phyloP scores from a whole-genome alignment of 2,113 vertebrate genomes.

The Raja brachyura region DNA sequence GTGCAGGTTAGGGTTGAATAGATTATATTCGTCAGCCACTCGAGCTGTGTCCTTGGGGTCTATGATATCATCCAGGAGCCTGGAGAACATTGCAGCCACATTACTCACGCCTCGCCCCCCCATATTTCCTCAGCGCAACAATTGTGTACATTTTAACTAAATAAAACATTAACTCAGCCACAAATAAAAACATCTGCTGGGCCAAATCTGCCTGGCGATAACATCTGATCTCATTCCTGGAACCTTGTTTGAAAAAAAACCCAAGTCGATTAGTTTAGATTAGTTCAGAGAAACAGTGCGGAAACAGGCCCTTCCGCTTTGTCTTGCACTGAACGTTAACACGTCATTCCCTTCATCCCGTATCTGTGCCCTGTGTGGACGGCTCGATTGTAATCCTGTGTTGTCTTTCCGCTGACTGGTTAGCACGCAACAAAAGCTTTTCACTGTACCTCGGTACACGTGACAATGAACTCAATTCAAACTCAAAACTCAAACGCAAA shows the following conservation, averaged over 20 bases:
- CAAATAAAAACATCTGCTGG: background rate
- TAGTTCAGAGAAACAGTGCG: no score
- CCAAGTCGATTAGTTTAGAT: background rate
- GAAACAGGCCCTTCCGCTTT: no score
- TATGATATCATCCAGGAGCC: slow-evolving; percentile 16
- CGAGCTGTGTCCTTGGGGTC: slow-evolving; percentile 19
- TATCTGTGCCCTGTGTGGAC: no score
- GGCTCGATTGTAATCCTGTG: no score
- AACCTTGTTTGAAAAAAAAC: background rate
- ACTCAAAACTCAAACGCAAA: no score
- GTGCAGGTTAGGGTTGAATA: background rate
- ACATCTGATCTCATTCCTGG: background rate
- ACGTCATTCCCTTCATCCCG: no score
- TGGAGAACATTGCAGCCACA: slow-evolving; percentile 2
- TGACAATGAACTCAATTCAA: no score
- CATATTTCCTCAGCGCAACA: background rate
- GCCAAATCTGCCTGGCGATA: slow-evolving; percentile 6
- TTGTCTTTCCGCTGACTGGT: no score
- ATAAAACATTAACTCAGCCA: slow-evolving; percentile 8
- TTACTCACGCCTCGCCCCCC: background rate
- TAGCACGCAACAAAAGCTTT: no score
- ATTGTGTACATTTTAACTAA: slow-evolving; percentile 12
- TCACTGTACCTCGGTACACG: no score
- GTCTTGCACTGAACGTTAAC: no score
- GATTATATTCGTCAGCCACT: background rate